Evolutionary conservation across 53 echinoderm and acorn worm species (phyloP), one percentile per base, ranked within the genome.

Genomic region (Luidia sarsii): DNA sequence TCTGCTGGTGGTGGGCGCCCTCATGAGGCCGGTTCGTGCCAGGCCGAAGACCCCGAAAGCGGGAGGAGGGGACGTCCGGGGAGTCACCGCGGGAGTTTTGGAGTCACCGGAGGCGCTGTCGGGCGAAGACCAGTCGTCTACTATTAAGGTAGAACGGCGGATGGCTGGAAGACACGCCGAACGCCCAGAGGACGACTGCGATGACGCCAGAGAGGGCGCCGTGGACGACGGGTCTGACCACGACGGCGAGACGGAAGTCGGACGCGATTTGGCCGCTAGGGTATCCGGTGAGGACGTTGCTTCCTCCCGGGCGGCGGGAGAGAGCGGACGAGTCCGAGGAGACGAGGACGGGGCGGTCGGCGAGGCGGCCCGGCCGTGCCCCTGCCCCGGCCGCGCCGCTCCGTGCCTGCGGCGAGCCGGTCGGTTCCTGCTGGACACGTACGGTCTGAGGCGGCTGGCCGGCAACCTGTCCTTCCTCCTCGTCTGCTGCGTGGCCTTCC

Each of bases 21-120:
- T 70, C 2, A 70, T 70, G 70, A 46, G 70, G 48, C 50, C 70
- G 5, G 50, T 63, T 16, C 50, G 51, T 70, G 67, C 13, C 45
- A 36, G 35, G 65, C 34, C 4, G 52, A 52, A 52, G 52, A 52
- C 8, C 16, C 52, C 16, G 7, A 4, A 3, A 4, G 18, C 8
- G n/a, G 52, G 3, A 9, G 21, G 21, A 4, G 21, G 18, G 3
- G 18, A 10, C 7, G 52, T 20, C 3, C 3, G 4, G 16, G 4
- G 11, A 52, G n/a, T 4, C 18, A 52, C 11, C 21, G 18, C 52
- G 8, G 4, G 11, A 52, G n/a, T 4, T 4, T 14, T 10, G 3
- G 18, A 10, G 8, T 18, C 16, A 52, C 3, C 3, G 8, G 52
- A 52, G 21, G 4, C 8, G 52, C 3, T 20, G 7, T 9, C 52